phyloP scores from a whole-genome alignment of 2,113 vertebrate species.

The Sinocyclocheilus grahami region DNA sequence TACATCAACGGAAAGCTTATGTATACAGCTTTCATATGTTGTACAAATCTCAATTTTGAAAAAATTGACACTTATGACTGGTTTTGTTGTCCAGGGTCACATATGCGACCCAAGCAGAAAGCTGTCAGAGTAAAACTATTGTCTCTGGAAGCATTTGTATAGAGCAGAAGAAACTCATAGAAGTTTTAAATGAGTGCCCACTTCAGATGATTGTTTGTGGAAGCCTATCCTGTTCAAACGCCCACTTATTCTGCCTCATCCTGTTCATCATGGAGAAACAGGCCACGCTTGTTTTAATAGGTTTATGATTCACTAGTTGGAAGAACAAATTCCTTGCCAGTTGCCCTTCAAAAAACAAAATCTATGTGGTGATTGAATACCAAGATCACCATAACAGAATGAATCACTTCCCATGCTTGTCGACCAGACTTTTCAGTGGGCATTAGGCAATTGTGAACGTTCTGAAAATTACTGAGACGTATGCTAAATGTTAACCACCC shows the following conservation, averaged over 20 bases:
- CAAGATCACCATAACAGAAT: neutral
- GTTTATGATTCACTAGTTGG: slow-evolving; percentile 43
- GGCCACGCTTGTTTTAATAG: slow-evolving; percentile 41
- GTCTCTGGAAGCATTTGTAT: neutral
- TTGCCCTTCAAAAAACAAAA: neutral
- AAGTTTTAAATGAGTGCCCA: slow-evolving; percentile 20
- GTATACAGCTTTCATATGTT: too few species aligned
- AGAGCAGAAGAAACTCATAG: neutral
- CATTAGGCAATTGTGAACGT: neutral
- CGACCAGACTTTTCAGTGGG: neutral
- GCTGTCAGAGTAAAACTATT: neutral
- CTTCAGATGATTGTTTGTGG: neutral
- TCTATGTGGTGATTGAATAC: neutral
- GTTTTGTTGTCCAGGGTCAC: too few species aligned
- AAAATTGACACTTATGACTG: too few species aligned
- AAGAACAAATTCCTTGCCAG: slow-evolving; percentile 6
- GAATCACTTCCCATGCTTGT: neutral
- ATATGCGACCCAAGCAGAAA: neutral
- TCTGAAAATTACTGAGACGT: slow-evolving; percentile 11
- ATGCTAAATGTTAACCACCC: slow-evolving; percentile 40
- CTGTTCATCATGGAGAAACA: slow-evolving; percentile 52
- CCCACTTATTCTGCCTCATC: slow-evolving; percentile 33
- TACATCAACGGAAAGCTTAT: too few species aligned
- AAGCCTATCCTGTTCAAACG: slow-evolving; percentile 43
- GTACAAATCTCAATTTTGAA: too few species aligned